These are phyloP conservation scores for Limonius californicus DNA, from an alignment of 1,140 invertebrate species.

Conservation along the genomic window DNA sequence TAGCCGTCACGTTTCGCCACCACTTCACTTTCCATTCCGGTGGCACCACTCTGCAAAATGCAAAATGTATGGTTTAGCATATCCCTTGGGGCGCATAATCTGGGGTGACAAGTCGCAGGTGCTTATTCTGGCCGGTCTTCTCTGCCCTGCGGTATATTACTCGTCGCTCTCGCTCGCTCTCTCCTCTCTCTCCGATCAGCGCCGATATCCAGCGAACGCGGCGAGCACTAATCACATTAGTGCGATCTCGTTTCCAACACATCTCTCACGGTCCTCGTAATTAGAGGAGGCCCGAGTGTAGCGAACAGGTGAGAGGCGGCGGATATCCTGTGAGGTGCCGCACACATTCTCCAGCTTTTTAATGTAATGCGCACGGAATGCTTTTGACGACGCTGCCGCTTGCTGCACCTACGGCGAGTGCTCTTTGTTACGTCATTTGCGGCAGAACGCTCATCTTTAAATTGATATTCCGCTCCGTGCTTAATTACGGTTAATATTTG, in stretches of 20 bases:
- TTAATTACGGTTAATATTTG: no score
- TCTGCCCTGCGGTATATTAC: not conserved
- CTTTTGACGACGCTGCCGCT: not conserved
- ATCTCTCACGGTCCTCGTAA: conserved; percentile 9
- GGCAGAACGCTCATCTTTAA: no score
- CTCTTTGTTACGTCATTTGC: conserved; percentile 6
- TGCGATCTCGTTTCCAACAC: conserved; percentile 5
- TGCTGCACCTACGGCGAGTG: not conserved
- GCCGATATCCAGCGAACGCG: not conserved
- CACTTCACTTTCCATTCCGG: conserved; percentile 7
- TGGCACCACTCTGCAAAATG: conserved; percentile 10
- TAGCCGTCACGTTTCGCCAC: conserved; percentile 11
- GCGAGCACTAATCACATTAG: not conserved
- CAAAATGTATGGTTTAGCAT: conserved; percentile 15
- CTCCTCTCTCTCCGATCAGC: not conserved
- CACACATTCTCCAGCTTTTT: conserved; percentile 2
- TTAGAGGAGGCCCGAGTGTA: conserved; percentile 8
- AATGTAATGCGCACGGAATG: conserved; percentile 4
- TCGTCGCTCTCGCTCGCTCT: not conserved
- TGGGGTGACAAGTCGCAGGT: conserved; percentile 14
- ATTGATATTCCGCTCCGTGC: no score
- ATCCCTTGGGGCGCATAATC: conserved; percentile 11
- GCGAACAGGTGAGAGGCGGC: conserved; percentile 3
- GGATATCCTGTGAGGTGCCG: conserved; percentile 7
- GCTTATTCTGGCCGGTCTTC: conserved; percentile 9